Evolutionary conservation across 2,797 vertebrate genomes (phyloP), one percentile per base, ranked within the genome.

Genomic region (Spea hammondii): DNA sequence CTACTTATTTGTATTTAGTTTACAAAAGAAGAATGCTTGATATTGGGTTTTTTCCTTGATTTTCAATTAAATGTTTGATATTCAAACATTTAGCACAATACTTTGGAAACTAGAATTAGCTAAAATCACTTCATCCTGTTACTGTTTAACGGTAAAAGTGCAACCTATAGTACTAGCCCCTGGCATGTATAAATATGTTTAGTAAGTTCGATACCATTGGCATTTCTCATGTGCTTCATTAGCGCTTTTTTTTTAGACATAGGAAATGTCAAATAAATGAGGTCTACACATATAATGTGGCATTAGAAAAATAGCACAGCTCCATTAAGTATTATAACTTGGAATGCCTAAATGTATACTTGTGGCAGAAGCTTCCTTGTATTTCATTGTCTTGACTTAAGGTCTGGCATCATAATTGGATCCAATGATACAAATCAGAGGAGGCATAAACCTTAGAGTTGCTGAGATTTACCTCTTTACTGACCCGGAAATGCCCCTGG

Each of bases 291-390:
- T 76, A 59, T 17, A 76, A 49, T 48, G 4, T 72, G 14, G 17
- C 7, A 46, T 11, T 6, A 4, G 68, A 74, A 79, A 67, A 66
- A 72, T 60, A 77, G 64, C 45, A 48, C 67, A 65, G 13, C 50
- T 12, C 46, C 54, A 32, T 70, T 57, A 57, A 11, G 60, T 49
- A 51, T 64, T 49, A 71, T 13, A 50, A 57, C 57, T 78, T 72
- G 46, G 53, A 45, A 59, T 47, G 32, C 6, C 4, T 46, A 49
- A 46, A 51, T 4, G 72, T 14, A 14, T 13, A 70, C 5, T 71
- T 44, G 51, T 72, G 76, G 70, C 5, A 65, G 65, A 75, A 17
- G n/a, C 44, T 71, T 12, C 48, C 79, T 76, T 80, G 50, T 76
- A 51, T 51, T 45, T 65, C 8, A 4, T 80, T 46, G 45, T 55